phyloP scores from a whole-genome alignment of 2,888 invertebrate species.

The Tipula helvola region DNA sequence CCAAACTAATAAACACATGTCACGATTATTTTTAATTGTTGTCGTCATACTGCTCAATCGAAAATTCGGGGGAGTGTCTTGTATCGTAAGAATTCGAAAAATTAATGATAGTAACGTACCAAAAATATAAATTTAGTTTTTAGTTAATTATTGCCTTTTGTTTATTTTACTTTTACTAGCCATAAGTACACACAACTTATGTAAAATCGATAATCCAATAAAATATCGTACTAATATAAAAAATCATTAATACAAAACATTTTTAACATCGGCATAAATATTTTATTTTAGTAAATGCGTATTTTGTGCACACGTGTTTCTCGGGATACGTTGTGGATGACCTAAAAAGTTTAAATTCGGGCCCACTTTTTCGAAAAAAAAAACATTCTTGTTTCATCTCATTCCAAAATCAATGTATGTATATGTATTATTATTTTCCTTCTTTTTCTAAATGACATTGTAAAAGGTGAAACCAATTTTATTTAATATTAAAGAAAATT shows the following conservation, averaged over 20 bases:
- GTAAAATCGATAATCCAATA: background rate
- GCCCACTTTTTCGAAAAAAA: background rate
- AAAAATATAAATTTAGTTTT: background rate
- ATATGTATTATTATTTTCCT: background rate
- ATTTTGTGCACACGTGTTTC: background rate
- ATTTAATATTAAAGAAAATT: background rate
- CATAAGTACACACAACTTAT: background rate
- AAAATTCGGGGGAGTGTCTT: background rate
- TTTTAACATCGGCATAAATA: background rate
- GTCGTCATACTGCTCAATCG: background rate
- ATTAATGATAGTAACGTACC: background rate
- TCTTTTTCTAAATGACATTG: background rate
- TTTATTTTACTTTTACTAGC: background rate
- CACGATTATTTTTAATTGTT: background rate
- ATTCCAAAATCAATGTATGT: background rate
- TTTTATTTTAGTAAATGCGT: background rate
- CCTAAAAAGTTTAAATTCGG: background rate
- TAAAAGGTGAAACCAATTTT: background rate
- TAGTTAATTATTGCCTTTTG: background rate
- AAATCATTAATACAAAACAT: background rate
- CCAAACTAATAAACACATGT: background rate
- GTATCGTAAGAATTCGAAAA: background rate
- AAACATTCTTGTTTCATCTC: background rate
- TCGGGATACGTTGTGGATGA: background rate
- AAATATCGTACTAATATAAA: background rate